Conservation (phyloP, 30 jellyfish, hydroid and myxozoan species). For the Clytia hemisphaerica region DNA sequence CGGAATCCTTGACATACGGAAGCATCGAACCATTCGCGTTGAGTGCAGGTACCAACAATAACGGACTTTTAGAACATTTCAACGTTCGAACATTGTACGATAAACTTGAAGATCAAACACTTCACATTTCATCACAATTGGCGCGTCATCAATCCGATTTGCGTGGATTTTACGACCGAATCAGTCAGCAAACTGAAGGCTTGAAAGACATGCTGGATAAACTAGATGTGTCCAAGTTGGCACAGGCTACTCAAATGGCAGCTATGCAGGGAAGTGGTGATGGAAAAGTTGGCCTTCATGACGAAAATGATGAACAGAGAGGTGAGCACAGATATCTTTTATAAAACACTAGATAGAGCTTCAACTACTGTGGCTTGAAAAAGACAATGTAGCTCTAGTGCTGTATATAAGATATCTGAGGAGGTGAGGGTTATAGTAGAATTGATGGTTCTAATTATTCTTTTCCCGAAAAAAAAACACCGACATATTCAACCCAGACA, state of each 20-base stretch:
- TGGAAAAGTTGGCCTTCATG: constrained; percentile 44
- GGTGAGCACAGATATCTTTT: background rate
- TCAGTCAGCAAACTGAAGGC: constrained; percentile 96
- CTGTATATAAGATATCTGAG: too few species aligned
- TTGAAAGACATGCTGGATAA: constrained; percentile 73
- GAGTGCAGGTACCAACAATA: constrained; percentile 4
- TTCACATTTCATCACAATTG: constrained; percentile 92
- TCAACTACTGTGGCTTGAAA: background rate
- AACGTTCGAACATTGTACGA: constrained; percentile 92
- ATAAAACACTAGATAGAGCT: background rate
- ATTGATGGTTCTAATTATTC: too few species aligned
- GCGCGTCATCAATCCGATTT: constrained; percentile 93
- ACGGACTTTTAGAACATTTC: constrained; percentile 88
- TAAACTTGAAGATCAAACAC: constrained; percentile 93
- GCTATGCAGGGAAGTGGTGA: constrained; percentile 58
- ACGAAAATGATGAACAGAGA: constrained; percentile 30
- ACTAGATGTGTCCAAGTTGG: constrained; percentile 74
- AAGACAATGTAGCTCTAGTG: too few species aligned
- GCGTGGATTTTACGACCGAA: constrained; percentile 92
- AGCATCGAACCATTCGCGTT: constrained; percentile 39
- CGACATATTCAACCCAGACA: too few species aligned
- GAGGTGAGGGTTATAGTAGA: too few species aligned
- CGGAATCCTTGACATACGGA: constrained; percentile 89
- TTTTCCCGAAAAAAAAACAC: too few species aligned
- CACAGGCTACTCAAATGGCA: constrained; percentile 80